Percentiles rank a stretch among this genome's conserved stretches.
Conservation (phyloP, 2,797 vertebrate genomes). For the Sebastes dallii region DNA sequence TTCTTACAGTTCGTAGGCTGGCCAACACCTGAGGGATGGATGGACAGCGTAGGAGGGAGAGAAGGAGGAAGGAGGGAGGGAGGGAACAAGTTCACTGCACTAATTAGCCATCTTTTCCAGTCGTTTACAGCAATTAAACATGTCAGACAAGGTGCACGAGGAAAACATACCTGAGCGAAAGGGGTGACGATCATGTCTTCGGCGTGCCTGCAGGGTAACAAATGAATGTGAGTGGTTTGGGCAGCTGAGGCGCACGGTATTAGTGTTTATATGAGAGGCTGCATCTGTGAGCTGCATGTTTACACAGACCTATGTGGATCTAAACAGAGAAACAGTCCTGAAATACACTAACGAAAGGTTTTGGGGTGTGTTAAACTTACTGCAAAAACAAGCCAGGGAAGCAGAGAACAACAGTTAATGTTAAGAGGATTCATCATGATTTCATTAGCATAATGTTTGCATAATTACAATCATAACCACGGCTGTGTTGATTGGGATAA, state of each 20-base stretch:
- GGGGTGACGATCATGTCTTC: constrained; percentile 97
- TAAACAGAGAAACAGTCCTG: constrained; percentile 49
- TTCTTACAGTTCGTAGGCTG: constrained; percentile 94
- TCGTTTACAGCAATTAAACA: constrained; percentile 46
- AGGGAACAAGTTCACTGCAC: constrained; percentile 59
- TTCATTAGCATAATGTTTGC: constrained; percentile 59
- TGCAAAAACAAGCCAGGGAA: constrained; percentile 31
- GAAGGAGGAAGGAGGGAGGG: constrained; percentile 1
- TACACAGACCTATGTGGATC: constrained; percentile 49
- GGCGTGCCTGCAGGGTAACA: constrained; percentile 81
- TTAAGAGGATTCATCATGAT: constrained; percentile 47
- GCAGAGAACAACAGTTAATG: constrained; percentile 21
- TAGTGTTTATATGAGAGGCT: constrained; percentile 49
- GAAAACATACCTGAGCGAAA: constrained; percentile 90
- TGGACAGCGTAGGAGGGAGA: constrained; percentile 60
- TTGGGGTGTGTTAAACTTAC: constrained; percentile 16
- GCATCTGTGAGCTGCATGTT: constrained; percentile 51
- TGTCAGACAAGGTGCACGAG: background rate
- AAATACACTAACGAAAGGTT: constrained; percentile 21
- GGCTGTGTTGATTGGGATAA: constrained; percentile 42
- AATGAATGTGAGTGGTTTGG: constrained; percentile 12
- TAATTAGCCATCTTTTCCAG: constrained; percentile 47
- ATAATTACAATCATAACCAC: constrained; percentile 55
- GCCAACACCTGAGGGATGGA: constrained; percentile 89
- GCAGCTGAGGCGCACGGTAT: constrained; percentile 15